These are phyloP conservation scores for Gnatocerus cornutus DNA, from an alignment of 2,888 invertebrate genomes.

Conservation along the genomic window DNA sequence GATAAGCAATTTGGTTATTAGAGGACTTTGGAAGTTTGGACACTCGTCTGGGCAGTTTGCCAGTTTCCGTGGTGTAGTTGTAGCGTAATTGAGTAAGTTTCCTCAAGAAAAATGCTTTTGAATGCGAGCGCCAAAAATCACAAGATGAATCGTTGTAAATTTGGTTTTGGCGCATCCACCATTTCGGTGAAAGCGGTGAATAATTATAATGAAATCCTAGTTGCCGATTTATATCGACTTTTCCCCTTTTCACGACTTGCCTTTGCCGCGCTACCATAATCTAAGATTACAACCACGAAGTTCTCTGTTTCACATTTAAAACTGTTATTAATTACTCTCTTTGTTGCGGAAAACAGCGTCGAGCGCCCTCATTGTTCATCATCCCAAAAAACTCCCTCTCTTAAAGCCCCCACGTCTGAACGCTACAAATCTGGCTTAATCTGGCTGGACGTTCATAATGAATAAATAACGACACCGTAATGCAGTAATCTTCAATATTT, in stretches of 20 bases:
- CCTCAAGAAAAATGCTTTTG: too few relatives aligned
- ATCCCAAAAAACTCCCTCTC: conserved; percentile 16
- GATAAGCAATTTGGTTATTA: conserved; percentile 23
- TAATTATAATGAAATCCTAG: too few relatives aligned
- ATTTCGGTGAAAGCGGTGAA: too few relatives aligned
- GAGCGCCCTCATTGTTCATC: conserved; percentile 22
- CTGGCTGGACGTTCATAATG: conserved; percentile 36
- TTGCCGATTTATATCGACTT: too few relatives aligned
- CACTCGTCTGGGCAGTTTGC: conserved; percentile 13
- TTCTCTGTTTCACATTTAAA: conserved; percentile 20
- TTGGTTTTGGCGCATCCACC: too few relatives aligned
- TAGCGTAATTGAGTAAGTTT: too few relatives aligned
- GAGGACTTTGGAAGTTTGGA: conserved; percentile 10
- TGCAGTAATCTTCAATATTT: conserved; percentile 49
- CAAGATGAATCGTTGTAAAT: too few relatives aligned
- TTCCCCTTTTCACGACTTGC: not conserved
- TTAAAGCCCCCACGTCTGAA: conserved; percentile 5
- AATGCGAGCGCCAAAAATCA: too few relatives aligned
- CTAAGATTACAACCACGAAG: conserved; percentile 18
- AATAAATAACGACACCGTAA: conserved; percentile 45
- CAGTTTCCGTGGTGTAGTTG: not conserved
- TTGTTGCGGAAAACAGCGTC: conserved; percentile 29
- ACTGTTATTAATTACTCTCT: conserved; percentile 28
- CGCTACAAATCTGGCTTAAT: conserved; percentile 37
- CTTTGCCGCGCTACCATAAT: conserved; percentile 1